These are phyloP conservation scores for Phalacrocorax aristotelis DNA, from an alignment of 2,113 vertebrate species.

Conservation along the genomic window DNA sequence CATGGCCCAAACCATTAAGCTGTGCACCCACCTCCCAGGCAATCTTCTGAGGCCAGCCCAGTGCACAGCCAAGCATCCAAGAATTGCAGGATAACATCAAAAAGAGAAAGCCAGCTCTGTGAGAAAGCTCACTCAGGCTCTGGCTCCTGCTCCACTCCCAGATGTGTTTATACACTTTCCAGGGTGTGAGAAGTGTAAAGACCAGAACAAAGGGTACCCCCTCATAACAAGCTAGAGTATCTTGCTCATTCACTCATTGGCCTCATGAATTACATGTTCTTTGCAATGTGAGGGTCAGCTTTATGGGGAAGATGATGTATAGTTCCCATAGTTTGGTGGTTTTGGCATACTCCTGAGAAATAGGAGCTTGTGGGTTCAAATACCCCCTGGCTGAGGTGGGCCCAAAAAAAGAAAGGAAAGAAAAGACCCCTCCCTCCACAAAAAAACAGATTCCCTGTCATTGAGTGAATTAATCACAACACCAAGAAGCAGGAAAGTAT, in stretches of 20 bases:
- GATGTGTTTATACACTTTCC: background rate
- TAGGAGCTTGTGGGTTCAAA: background rate
- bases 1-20: background rate
- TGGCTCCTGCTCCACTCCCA: background rate
- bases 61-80: background rate
- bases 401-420: background rate
- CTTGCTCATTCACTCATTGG: background rate
- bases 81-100: background rate
- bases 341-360: background rate
- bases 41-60: background rate
- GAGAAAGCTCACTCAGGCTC: background rate
- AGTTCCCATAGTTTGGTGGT: background rate
- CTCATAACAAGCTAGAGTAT: background rate
- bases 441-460: background rate
- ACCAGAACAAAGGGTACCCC: background rate
- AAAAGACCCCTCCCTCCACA: fast-evolving
- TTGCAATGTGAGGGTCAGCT: background rate
- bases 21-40: background rate
- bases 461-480: background rate
- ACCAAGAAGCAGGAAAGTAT: background rate
- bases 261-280: background rate
- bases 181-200: background rate
- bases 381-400: background rate
- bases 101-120: background rate
- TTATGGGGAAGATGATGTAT: background rate